Conservation (phyloP, 2,797 vertebrate species). For the Setipinna tenuifilis region DNA sequence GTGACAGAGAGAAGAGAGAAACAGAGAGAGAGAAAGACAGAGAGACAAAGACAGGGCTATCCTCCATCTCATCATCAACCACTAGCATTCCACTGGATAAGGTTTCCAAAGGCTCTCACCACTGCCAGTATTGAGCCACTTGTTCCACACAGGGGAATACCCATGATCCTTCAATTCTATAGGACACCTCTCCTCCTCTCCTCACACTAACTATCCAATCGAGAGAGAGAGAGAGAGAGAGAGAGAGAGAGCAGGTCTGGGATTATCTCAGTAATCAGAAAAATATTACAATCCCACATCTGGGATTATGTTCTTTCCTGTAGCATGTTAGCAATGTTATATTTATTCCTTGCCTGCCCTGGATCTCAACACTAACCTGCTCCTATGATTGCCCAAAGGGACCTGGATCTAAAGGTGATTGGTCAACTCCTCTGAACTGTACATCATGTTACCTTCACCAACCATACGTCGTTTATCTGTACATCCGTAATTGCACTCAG, state of each 20-base stretch:
- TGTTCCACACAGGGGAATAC: conserved; percentile 5
- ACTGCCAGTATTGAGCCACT: background rate
- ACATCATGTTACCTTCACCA: background rate
- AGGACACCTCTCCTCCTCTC: conserved; percentile 3
- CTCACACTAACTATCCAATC: conserved; percentile 18
- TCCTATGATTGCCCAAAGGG: background rate
- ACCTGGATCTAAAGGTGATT: background rate
- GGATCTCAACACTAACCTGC: conserved; percentile 65
- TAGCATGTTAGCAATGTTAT: conserved; percentile 10
- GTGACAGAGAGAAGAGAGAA: too few relatives aligned
- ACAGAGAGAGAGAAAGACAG: too few relatives aligned
- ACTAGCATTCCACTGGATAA: background rate
- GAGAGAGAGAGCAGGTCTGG: background rate
- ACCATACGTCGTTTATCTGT: background rate
- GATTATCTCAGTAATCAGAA: conserved; percentile 34
- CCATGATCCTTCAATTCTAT: background rate
- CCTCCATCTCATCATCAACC: conserved; percentile 1
- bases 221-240: too few relatives aligned
- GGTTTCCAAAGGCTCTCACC: background rate
- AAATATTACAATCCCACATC: conserved; percentile 17
- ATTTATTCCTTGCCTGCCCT: conserved; percentile 50
- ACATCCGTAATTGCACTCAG: background rate
- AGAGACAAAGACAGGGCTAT: background rate
- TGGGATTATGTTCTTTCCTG: conserved; percentile 21
- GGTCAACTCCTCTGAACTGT: background rate